These are phyloP conservation scores for Heterocephalus glaber DNA, from an alignment of 2,113 vertebrate species.

Conservation along the genomic window DNA sequence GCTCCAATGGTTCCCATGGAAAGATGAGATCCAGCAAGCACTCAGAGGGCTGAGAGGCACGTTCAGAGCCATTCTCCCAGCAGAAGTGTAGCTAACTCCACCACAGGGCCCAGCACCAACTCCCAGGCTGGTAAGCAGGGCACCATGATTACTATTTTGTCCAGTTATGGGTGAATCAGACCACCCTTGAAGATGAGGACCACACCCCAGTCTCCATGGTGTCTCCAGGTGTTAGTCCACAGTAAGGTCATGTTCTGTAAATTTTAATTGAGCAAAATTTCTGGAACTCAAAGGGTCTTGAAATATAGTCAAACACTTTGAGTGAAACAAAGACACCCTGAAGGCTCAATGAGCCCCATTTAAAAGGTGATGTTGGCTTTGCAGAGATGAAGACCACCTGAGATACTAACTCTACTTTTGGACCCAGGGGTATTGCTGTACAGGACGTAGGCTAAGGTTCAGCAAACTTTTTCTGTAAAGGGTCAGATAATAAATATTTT, in stretches of 20 bases:
- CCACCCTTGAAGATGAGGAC: background rate
- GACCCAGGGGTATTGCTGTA: fast-evolving
- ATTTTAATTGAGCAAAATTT: background rate
- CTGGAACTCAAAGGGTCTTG: background rate
- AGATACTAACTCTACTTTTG: background rate
- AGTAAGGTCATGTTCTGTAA: background rate
- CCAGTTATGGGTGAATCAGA: background rate
- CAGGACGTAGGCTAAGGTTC: no score
- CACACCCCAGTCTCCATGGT: background rate
- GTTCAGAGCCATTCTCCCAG: background rate
- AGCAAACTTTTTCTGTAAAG: background rate
- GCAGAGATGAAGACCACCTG: background rate
- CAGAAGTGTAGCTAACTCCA: background rate
- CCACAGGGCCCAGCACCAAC: background rate
- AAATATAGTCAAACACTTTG: background rate
- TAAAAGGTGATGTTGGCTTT: background rate
- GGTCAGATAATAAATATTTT: background rate
- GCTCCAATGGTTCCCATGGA: background rate
- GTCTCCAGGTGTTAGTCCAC: background rate
- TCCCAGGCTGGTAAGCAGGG: background rate
- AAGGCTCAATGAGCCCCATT: background rate
- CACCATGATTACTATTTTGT: background rate
- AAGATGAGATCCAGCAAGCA: background rate
- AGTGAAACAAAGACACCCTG: background rate
- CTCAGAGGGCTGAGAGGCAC: background rate